phyloP scores from a whole-genome alignment of 2,888 invertebrate genomes.

The Agapostemon virescens region DNA sequence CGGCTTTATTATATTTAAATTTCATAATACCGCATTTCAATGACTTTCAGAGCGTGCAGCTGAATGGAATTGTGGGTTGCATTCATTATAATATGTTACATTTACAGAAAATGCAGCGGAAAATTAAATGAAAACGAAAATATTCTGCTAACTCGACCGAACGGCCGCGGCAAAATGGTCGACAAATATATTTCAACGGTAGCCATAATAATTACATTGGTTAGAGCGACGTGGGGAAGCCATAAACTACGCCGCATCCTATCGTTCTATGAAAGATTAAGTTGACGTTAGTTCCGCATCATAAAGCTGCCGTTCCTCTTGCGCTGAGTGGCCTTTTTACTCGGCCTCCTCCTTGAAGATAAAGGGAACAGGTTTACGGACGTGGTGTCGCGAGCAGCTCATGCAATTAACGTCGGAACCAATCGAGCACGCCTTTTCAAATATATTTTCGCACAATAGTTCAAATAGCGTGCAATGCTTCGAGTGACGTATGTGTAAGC shows the following conservation, averaged over 20 bases:
- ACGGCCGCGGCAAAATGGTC: not conserved
- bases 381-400: constrained; percentile 15
- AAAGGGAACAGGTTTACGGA: constrained; percentile 14
- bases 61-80: too few relatives aligned
- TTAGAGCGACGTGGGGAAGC: not conserved
- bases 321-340: constrained; percentile 8
- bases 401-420: constrained; percentile 41
- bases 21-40: too few relatives aligned
- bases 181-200: not conserved
- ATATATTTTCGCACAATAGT: not conserved
- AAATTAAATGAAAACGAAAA: too few relatives aligned
- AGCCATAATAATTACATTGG: not conserved
- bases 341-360: not conserved
- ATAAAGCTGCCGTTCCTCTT: constrained; percentile 43
- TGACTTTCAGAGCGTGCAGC: too few relatives aligned
- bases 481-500: not conserved
- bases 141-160: not conserved
- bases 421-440: constrained; percentile 7
- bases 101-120: too few relatives aligned
- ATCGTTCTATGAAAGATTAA: constrained; percentile 44
- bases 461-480: not conserved
- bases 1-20: too few relatives aligned
- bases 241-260: constrained; percentile 31
- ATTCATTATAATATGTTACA: too few relatives aligned
- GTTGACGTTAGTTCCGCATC: constrained; percentile 52